Percentiles rank a stretch among this genome's conserved stretches.
These are phyloP conservation scores for fruit fly (Drosophila melanogaster) DNA, from an alignment of 1,140 invertebrate species.

Conservation along the genomic window Release_6_plus_ISO1_MT NT_033777.3:12655501-12656000, in stretches of 20 bases:
- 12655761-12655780: slow-evolving; percentile 43
- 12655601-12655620: slow-evolving; percentile 38
- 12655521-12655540: slow-evolving; percentile 55
- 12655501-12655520: slow-evolving; percentile 5
- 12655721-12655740: slow-evolving; percentile 42
- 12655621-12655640: slow-evolving; percentile 40
- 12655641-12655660: slow-evolving; percentile 17
- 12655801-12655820: slow-evolving; percentile 36
- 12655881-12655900: slow-evolving; percentile 30
- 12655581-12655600: slow-evolving; percentile 45
- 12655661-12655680: background rate
- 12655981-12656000: slow-evolving; percentile 38
- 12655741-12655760: slow-evolving; percentile 15
- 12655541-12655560: slow-evolving; percentile 59
- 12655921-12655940: slow-evolving; percentile 45
- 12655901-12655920: slow-evolving; percentile 20
- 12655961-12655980: slow-evolving; percentile 47
- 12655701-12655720: slow-evolving; percentile 58
- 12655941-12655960: background rate
- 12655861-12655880: slow-evolving; percentile 32
- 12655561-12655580: slow-evolving; percentile 57
- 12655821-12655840: slow-evolving; percentile 22
- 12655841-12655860: slow-evolving; percentile 40
- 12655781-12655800: slow-evolving; percentile 46
- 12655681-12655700: slow-evolving; percentile 53